Evolutionary conservation across 2,888 invertebrate genomes (phyloP), one percentile per base, ranked within the genome.

Genomic region (Gerosis bhagava): DNA sequence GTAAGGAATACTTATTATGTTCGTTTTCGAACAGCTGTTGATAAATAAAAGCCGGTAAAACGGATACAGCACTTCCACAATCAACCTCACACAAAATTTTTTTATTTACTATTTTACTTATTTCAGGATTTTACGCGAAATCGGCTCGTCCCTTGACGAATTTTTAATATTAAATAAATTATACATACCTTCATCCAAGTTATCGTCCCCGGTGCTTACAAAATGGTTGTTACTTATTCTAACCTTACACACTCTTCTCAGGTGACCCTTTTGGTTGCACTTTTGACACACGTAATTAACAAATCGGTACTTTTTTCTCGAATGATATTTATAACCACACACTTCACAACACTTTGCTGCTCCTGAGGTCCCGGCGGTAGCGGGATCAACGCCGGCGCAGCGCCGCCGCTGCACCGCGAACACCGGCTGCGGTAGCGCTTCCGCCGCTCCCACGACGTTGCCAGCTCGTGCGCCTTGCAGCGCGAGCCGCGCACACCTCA

Each of bases 401-500:
- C n/a, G n/a, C n/a, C n/a, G n/a, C n/a, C n/a, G n/a, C n/a, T n/a
- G n/a, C n/a, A n/a, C n/a, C n/a, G n/a, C n/a, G n/a, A n/a, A n/a
- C n/a, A n/a, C n/a, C n/a, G n/a, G n/a, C n/a, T n/a, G n/a, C n/a
- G n/a, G n/a, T n/a, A n/a, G n/a, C n/a, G n/a, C n/a, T n/a, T n/a
- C n/a, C n/a, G n/a, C n/a, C n/a, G n/a, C n/a, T n/a, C n/a, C n/a
- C n/a, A n/a, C n/a, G n/a, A n/a, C n/a, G n/a, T n/a, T n/a, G n/a
- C n/a, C n/a, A n/a, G n/a, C n/a, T n/a, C n/a, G n/a, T n/a, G n/a
- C n/a, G n/a, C n/a, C n/a, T n/a, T n/a, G n/a, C n/a, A n/a, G n/a
- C n/a, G n/a, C n/a, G n/a, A 32, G 1, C 5, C 51, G 47, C n/a
- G 48, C 53, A 8, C 49, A 51, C 2, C 42, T 48, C 15, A 52